Percentiles rank a stretch among this genome's conserved stretches.
These are phyloP conservation scores for Phalacrocorax carbo DNA, from an alignment of 2,113 vertebrate genomes.

Conservation along the genomic window DNA sequence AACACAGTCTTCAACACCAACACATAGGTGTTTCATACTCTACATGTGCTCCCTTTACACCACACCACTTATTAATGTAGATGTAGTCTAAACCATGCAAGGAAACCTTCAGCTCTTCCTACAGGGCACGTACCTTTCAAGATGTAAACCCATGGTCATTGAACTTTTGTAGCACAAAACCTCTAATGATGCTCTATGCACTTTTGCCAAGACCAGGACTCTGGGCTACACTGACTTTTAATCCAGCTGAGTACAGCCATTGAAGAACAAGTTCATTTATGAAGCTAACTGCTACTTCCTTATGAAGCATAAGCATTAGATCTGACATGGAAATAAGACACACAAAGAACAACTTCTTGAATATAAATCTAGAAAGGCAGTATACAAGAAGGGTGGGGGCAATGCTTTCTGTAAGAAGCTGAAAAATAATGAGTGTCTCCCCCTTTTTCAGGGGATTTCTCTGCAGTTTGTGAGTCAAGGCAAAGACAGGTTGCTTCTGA, in stretches of 20 bases:
- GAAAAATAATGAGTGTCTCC: not conserved
- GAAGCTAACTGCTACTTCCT: not conserved
- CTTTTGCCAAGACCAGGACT: not conserved
- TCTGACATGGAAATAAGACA: not conserved
- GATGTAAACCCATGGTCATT: not conserved
- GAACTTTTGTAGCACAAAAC: not conserved
- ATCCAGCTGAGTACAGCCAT: not conserved
- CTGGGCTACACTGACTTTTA: not conserved
- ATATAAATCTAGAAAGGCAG: not conserved
- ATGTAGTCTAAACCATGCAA: fast-evolving
- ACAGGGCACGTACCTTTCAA: not conserved
- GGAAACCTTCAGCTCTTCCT: not conserved
- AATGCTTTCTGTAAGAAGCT: not conserved
- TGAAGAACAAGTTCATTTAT: not conserved
- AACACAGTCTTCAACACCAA: not conserved
- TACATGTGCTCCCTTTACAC: not conserved
- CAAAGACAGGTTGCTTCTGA: not conserved
- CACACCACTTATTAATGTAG: not conserved
- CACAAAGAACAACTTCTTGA: not conserved
- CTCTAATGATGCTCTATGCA: not conserved
- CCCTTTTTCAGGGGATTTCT: not conserved
- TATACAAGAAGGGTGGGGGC: not conserved
- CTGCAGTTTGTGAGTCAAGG: not conserved
- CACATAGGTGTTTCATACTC: fast-evolving
- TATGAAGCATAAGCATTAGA: not conserved